Evolutionary conservation across 2,113 vertebrate species (phyloP), one percentile per base, ranked within the genome.

Genomic region (Jacana jacana): DNA sequence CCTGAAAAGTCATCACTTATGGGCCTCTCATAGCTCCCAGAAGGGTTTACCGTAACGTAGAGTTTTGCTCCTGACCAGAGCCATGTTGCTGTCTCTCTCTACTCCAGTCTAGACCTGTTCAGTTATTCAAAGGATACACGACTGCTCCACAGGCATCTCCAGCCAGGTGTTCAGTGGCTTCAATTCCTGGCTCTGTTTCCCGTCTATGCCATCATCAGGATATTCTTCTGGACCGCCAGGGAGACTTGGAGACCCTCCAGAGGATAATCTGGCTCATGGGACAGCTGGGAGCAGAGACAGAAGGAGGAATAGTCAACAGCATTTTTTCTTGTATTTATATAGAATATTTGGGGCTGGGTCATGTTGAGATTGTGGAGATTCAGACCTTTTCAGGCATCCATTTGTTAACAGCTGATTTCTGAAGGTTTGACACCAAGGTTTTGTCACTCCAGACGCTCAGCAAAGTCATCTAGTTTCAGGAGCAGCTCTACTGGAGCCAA

Each of bases 21-120:
- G 3, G 42, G 39, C 13, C 51, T 30, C 33, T 76, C 52, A 64
- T 33, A 72, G 23, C 9, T 25, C 42, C 78, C 46, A 12, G 52
- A 35, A 48, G 33, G 12, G 4, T 20, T 66, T 66, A 10, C 25
- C 17, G 14, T 1, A 6, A 17, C 1, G 1, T 0, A 27, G 6
- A n/a, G 40, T 40, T 81, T 73, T 57, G 13, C 19, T 77, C 54
- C 44, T 70, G 39, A 37, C 33, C 40, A 66, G 61, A 39, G 7
- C 20, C 40, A 4, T 2, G 3, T 10, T 65, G 5, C 25, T 71
- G 40, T 44, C 4, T 61, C 46, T 68, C 46, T 49, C 23, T 77
- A 35, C 42, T 81, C 54, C 63, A 64, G 10, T 19, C 71, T 51
- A 55, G 54, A 42, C 16, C 27, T 25, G 33, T 31, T 63, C 44